phyloP scores from a whole-genome alignment of 2,113 vertebrate species.

The Notechis scutatus region DNA sequence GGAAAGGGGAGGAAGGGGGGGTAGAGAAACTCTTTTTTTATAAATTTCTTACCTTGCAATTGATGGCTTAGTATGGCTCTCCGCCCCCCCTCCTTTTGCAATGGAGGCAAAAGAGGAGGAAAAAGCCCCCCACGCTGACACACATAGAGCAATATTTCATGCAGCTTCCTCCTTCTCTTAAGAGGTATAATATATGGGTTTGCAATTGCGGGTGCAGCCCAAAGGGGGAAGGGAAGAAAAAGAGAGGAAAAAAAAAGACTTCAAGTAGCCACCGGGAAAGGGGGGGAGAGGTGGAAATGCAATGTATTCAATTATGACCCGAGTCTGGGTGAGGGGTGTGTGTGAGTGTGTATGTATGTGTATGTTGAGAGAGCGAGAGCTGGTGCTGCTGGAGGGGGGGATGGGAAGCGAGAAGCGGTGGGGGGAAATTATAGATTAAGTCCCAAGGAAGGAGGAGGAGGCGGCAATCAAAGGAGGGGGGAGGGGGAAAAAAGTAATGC shows the following conservation, averaged over 20 bases:
- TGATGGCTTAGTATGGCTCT: background rate
- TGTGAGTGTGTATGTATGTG: background rate
- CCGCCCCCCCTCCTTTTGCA: conserved; percentile 11
- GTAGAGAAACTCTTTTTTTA: background rate
- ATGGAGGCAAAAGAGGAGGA: conserved; percentile 35
- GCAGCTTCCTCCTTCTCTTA: background rate
- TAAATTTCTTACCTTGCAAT: conserved; percentile 32
- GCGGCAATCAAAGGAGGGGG: conserved; percentile 9
- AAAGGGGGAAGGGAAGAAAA: background rate
- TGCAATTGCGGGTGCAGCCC: conserved; percentile 4
- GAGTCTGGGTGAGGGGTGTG: background rate
- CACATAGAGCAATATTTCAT: background rate
- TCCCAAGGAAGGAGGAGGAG: conserved; percentile 40
- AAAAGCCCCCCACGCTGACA: background rate
- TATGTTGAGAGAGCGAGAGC: background rate
- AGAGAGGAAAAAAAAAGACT: background rate
- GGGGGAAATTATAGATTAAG: conserved; percentile 36
- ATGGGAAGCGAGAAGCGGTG: conserved; percentile 21
- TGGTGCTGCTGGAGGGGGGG: conserved; percentile 22
- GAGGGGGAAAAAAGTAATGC: background rate
- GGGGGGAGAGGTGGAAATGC: background rate
- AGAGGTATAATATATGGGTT: background rate
- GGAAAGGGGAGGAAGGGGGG: background rate
- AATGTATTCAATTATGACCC: conserved; percentile 41
- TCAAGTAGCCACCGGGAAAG: conserved; percentile 4